Percentiles rank a stretch among this genome's conserved stretches.
phyloP scores from a whole-genome alignment of 2,888 invertebrate species.

The Clusia tigrina region DNA sequence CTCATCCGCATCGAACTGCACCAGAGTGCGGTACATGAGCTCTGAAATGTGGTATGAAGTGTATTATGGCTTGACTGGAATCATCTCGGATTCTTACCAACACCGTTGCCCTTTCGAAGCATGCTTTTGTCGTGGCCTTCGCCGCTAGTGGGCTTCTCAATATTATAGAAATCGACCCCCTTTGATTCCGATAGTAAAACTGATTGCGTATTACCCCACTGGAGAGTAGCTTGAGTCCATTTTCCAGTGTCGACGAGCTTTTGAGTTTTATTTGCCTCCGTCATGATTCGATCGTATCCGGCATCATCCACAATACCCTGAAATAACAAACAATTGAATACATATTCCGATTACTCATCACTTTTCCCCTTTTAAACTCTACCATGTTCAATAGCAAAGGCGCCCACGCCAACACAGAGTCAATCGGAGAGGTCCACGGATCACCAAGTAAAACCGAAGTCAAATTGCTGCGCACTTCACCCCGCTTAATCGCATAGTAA shows the following conservation, averaged over 20 bases:
- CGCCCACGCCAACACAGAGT: slow-evolving; percentile 85
- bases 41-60: slow-evolving; percentile 37
- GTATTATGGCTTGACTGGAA: background rate
- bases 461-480: slow-evolving; percentile 74
- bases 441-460: slow-evolving; percentile 85
- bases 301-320: slow-evolving; percentile 74
- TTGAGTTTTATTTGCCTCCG: slow-evolving; percentile 68
- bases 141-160: slow-evolving; percentile 64
- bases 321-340: slow-evolving; percentile 19
- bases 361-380: slow-evolving; percentile 37
- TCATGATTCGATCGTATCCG: slow-evolving; percentile 71
- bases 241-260: slow-evolving; percentile 68
- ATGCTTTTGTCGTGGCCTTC: slow-evolving; percentile 35
- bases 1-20: slow-evolving; percentile 54
- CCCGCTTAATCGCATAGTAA: slow-evolving; percentile 70
- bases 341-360: background rate
- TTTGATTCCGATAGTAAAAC: slow-evolving; percentile 71
- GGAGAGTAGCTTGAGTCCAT: slow-evolving; percentile 70
- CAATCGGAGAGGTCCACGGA: slow-evolving; percentile 89
- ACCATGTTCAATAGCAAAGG: slow-evolving; percentile 78
- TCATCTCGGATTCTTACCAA: slow-evolving; percentile 29
- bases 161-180: slow-evolving; percentile 83
- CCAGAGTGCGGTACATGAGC: slow-evolving; percentile 56
- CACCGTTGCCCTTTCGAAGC: slow-evolving; percentile 25
- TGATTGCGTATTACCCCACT: slow-evolving; percentile 73